Percentiles rank a stretch among this genome's conserved stretches.
Conservation (phyloP, 2,888 invertebrate genomes). For the Drosophila setosimentum region DNA sequence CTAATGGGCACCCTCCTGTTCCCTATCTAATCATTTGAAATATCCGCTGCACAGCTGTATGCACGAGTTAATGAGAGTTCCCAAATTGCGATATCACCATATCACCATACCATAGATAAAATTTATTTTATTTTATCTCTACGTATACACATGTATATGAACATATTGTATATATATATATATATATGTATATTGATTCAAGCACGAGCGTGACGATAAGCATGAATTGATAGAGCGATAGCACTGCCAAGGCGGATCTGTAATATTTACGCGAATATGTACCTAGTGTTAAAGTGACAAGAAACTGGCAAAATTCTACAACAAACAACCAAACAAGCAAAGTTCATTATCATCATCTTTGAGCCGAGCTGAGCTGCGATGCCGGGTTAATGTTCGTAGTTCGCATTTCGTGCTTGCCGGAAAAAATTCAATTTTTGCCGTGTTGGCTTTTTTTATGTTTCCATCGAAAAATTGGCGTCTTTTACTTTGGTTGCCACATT, state of each 20-base stretch:
- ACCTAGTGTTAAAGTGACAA: not conserved
- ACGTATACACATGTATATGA: not conserved
- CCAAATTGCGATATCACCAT: conserved; percentile 23
- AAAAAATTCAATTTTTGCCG: conserved; percentile 24
- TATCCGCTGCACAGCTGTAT: conserved; percentile 43
- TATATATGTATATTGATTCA: conserved; percentile 26
- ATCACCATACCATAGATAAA: conserved; percentile 16
- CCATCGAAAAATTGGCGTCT: conserved; percentile 13
- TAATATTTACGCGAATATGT: not conserved
- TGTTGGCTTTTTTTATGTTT: conserved; percentile 27
- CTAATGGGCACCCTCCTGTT: conserved; percentile 47
- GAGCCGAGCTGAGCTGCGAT: conserved; percentile 21
- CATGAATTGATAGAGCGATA: conserved; percentile 26
- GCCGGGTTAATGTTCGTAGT: conserved; percentile 45
- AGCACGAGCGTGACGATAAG: conserved; percentile 34
- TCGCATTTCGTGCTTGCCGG: conserved; percentile 31
- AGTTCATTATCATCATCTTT: conserved; percentile 38
- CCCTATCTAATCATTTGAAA: conserved; percentile 34
- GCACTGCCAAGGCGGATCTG: conserved; percentile 37
- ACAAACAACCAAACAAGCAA: conserved; percentile 15
- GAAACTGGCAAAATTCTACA: conserved; percentile 18
- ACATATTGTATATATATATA: conserved; percentile 8
- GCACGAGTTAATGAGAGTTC: conserved; percentile 34
- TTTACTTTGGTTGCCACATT: conserved; percentile 27
- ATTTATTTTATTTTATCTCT: not conserved